Evolutionary conservation across 2,888 invertebrate genomes (phyloP).

Genomic region (Pterostichus madidus): DNA sequence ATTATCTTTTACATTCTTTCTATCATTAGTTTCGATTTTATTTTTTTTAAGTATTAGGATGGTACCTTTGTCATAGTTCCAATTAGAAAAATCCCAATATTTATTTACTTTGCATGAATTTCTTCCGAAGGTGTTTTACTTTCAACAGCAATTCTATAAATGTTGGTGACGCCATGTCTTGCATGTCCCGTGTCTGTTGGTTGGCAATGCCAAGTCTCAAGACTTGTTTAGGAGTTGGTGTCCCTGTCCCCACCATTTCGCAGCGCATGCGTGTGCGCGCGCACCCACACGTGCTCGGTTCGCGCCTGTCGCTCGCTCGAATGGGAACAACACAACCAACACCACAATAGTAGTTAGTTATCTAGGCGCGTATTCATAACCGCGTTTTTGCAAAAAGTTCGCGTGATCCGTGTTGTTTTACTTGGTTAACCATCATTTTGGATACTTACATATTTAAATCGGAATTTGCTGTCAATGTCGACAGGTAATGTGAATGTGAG

Average conservation of each 20-base stretch:
- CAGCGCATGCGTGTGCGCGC: constrained; percentile 17
- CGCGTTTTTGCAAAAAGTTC: constrained; percentile 30
- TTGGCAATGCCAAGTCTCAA: constrained; percentile 57
- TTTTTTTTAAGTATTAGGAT: no score
- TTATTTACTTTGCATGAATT: background rate
- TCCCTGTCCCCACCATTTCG: background rate
- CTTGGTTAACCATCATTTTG: constrained; percentile 69
- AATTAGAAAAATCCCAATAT: no score
- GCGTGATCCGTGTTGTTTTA: constrained; percentile 2
- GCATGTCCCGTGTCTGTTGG: constrained; percentile 30
- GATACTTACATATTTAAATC: constrained; percentile 71
- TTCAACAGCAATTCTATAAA: constrained; percentile 52
- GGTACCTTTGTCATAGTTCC: no score
- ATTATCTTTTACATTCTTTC: no score
- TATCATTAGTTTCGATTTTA: no score
- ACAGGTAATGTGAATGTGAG: constrained; percentile 72
- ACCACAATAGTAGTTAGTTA: constrained; percentile 41
- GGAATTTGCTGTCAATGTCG: constrained; percentile 76
- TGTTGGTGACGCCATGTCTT: constrained; percentile 63
- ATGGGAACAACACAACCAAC: constrained; percentile 36
- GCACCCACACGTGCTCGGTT: constrained; percentile 50
- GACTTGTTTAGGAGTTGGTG: constrained; percentile 45
- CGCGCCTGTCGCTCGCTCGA: constrained; percentile 7
- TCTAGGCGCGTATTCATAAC: constrained; percentile 33
- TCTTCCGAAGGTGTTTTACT: constrained; percentile 37